Base-by-base conservation (phyloP, 2,113 vertebrate species). In the Micromys minutus region DNA sequence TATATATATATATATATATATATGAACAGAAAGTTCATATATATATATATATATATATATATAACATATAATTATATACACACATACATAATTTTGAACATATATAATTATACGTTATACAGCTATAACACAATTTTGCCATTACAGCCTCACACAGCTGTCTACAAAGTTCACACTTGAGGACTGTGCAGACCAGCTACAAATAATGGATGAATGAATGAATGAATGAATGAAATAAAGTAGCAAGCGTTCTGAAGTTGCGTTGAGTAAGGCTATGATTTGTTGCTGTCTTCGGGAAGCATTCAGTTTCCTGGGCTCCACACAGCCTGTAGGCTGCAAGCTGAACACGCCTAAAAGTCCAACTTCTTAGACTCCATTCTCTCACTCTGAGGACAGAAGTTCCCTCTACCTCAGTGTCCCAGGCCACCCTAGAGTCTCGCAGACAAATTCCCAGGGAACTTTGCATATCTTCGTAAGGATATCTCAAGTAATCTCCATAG, bases 401-500 rank as follows among this genome's bases (percentile, higher is more conserved):
- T 39, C 86, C 74, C 47, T 87, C 13, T 42, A 26, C 24, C 29
- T 86, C 45, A 26, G 65, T 83, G 22, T 11, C 2, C 19, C 34
- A 89, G 47, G 61, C 22, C 71, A 75, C 34, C 9, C 47, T 42
- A 80, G 36, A n/a, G 24, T 72, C 83, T 95, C 91, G 55, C 26
- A 91, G 65, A 74, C n/a, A 59, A 45, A 52, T 90, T 50, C 24
- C 63, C 36, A 61, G 80, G 77, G 34, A 95, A 63, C 91, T 87
- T 90, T 61, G 81, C 89, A 29, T n/a, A 89, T 8, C 50, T 85
- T 89, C 50, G 81, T 61, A 94, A 52, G 42, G 57, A n/a, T 61
- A 85, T 94, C 96, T 91, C 34, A 94, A 95, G 47, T 42, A 89
- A 75, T 36, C 42, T 91, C 11, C 80, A 87, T 52, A 24, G 55